Evolutionary conservation across 2,113 vertebrate genomes (phyloP).

Genomic region (Hydrochoerus hydrochaeris): DNA sequence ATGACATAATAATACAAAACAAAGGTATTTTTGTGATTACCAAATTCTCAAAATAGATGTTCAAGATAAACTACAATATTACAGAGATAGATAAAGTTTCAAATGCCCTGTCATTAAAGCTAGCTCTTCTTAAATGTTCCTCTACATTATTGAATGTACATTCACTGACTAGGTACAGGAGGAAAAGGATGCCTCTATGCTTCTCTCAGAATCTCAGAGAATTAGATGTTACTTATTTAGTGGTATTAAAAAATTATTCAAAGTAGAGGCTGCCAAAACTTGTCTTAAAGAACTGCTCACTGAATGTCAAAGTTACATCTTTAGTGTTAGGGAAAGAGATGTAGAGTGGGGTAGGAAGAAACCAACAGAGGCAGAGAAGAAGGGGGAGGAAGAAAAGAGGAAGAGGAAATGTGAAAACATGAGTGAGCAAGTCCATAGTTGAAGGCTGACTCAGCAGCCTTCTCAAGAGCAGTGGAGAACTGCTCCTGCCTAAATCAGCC

Average conservation of each 20-base stretch:
- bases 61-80: not conserved
- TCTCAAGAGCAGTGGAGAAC: slow-evolving; percentile 34
- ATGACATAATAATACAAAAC: not conserved
- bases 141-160: not conserved
- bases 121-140: not conserved
- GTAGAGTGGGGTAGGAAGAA: not conserved
- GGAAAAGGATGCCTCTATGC: not conserved
- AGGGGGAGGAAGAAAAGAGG: not conserved
- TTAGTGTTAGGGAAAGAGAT: not conserved
- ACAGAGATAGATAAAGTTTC: not conserved
- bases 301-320: not conserved
- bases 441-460: not conserved
- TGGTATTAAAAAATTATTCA: not conserved
- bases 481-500: not conserved
- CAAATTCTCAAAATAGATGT: not conserved
- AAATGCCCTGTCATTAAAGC: not conserved
- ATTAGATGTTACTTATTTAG: not conserved
- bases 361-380: not conserved
- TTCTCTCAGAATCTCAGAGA: not conserved
- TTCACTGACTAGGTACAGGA: not conserved
- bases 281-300: not conserved
- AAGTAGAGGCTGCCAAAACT: not conserved
- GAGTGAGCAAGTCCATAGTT: not conserved
- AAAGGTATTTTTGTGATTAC: not conserved
- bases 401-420: not conserved